Evolutionary conservation across 2,797 vertebrate genomes (phyloP), one percentile per base, ranked within the genome.

Genomic region (Melanotaenia trifasciata): DNA sequence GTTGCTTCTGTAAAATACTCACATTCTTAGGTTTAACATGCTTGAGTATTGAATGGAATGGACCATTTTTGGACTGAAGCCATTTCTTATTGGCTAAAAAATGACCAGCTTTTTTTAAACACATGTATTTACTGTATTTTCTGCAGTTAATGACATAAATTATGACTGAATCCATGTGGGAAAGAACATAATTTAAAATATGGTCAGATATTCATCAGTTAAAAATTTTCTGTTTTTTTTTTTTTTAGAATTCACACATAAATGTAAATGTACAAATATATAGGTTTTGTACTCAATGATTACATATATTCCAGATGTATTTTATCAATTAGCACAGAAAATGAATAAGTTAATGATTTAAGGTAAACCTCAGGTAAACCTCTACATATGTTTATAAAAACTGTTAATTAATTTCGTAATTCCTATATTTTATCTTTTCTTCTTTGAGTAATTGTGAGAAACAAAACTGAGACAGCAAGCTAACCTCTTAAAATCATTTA

Each of bases 121-220:
- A 67, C 45, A 56, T 70, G 38, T 20, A 35, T 69, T 68, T 43
- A 33, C 60, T 78, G 57, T 51, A 35, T 18, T 33, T 65, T 57
- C 53, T 56, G 14, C 53, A 56, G 43, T 47, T 60, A 22, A 18
- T 57, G 16, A 33, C 14, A 45, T 58, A 57, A 69, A 69, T 71
- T 16, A 70, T 54, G 58, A 71, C 33, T 75, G 47, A 57, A 72
- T 43, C 6, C 8, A 12, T 77, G 58, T 57, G 33, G 40, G 50
- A 57, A 73, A 56, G 77, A 80, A 57, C 63, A 63, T 45, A 40
- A 50, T 73, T 70, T 59, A 63, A 60, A 54, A 33, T 47, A 67
- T 5, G 22, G 30, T 33, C 33, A 36, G 22, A 5, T 59, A 2
- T 58, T 47, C 56, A 43, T 45, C 28, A 32, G 10, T 22, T 50